Percentiles rank a stretch among this genome's conserved stretches.
Evolutionary conservation across 1,140 invertebrate genomes (phyloP).

Genomic region (Rhopalosiphum maidis): DNA sequence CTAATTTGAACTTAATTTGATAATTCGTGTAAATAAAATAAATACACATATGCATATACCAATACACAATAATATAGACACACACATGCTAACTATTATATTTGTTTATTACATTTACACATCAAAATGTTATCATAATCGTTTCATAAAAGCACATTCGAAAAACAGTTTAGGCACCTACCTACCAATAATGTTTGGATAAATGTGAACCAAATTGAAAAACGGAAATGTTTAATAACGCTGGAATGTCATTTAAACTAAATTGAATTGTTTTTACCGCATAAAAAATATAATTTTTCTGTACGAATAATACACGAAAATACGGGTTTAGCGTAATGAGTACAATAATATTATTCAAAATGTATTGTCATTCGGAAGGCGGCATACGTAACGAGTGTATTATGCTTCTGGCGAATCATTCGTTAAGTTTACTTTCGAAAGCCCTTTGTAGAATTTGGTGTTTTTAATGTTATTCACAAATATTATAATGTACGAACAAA

Average conservation of each 20-base stretch:
- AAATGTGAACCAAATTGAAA: neutral
- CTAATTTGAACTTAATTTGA: neutral
- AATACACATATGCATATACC: neutral
- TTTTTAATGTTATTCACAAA: neutral
- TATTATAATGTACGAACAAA: neutral
- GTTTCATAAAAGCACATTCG: neutral
- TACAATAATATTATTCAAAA: slow-evolving; percentile 33
- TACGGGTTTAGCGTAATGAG: neutral
- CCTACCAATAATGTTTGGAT: neutral
- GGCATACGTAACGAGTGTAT: neutral
- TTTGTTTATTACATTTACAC: neutral
- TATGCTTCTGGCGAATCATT: slow-evolving; percentile 21
- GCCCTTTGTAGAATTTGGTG: neutral
- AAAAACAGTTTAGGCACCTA: neutral
- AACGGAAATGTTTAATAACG: neutral
- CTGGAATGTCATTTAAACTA: neutral
- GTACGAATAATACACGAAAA: neutral
- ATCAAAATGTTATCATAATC: neutral
- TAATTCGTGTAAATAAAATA: neutral
- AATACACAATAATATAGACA: neutral
- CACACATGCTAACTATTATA: neutral
- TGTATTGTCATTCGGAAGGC: neutral
- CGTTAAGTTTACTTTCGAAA: neutral
- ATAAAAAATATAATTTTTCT: neutral
- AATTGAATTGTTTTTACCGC: neutral